Evolutionary conservation across 2,888 invertebrate species (phyloP).

Genomic region (Andricus quercusramuli): DNA sequence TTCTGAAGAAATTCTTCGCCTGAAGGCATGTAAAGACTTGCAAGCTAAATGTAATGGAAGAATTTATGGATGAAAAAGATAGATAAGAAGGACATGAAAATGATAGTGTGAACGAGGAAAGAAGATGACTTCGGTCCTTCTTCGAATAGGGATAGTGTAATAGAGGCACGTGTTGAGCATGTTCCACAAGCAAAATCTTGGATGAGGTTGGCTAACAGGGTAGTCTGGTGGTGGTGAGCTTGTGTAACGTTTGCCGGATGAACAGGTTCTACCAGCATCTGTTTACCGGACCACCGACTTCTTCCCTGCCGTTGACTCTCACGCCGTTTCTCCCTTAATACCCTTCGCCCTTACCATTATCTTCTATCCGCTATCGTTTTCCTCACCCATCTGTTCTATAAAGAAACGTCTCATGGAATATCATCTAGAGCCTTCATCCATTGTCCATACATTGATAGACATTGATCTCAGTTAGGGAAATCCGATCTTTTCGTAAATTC

Average conservation of each 20-base stretch:
- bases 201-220: slow-evolving; percentile 55
- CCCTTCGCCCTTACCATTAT: neutral
- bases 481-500: neutral
- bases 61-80: no score
- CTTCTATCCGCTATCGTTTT: slow-evolving; percentile 14
- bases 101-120: slow-evolving; percentile 4
- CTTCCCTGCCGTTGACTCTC: slow-evolving; percentile 58
- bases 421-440: neutral
- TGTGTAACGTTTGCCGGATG: slow-evolving; percentile 71
- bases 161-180: slow-evolving; percentile 43
- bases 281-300: slow-evolving; percentile 69
- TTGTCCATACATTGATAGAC: neutral
- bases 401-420: neutral
- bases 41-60: no score
- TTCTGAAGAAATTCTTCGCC: no score
- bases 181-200: slow-evolving; percentile 61
- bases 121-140: slow-evolving; percentile 44
- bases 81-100: neutral
- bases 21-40: no score
- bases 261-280: slow-evolving; percentile 69
- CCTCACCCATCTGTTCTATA: neutral
- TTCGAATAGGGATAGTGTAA: slow-evolving; percentile 46
- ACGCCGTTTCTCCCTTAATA: slow-evolving; percentile 12
- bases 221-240: slow-evolving; percentile 63
- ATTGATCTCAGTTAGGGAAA: neutral